Percentiles rank a stretch among this genome's conserved stretches.
Conservation (phyloP, 2,888 invertebrate genomes). For the Acleris holmiana region DNA sequence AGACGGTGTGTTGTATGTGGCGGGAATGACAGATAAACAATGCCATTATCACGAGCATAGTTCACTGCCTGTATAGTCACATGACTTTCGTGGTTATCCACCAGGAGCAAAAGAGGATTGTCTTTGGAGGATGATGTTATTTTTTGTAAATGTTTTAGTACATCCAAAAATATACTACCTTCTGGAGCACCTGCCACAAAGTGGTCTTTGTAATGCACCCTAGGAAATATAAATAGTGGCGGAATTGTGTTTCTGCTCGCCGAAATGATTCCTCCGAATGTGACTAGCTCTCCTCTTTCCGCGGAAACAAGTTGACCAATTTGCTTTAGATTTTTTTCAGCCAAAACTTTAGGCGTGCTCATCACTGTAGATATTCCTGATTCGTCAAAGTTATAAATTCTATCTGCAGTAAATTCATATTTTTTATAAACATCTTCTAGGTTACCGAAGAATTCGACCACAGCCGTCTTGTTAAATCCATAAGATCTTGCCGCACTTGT, state of each 20-base stretch:
- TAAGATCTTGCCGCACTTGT: background rate
- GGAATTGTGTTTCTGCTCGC: conserved; percentile 50
- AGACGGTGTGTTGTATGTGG: conserved; percentile 54
- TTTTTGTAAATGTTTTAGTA: conserved; percentile 26
- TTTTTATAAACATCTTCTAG: background rate
- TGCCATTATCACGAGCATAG: conserved; percentile 40
- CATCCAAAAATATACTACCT: conserved; percentile 39
- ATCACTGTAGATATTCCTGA: background rate
- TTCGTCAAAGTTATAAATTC: conserved; percentile 10
- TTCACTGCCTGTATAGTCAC: conserved; percentile 35
- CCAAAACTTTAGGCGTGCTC: conserved; percentile 1
- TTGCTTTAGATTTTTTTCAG: conserved; percentile 41
- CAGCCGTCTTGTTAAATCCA: background rate
- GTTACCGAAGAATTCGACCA: background rate
- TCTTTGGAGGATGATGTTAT: conserved; percentile 37
- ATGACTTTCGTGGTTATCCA: conserved; percentile 40
- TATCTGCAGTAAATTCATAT: background rate
- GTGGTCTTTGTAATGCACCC: conserved; percentile 42
- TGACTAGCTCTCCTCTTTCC: conserved; percentile 56
- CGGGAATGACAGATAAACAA: conserved; percentile 42
- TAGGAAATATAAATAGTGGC: conserved; percentile 50
- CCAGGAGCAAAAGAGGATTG: conserved; percentile 39
- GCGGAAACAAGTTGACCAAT: conserved; percentile 53
- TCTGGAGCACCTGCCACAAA: conserved; percentile 39
- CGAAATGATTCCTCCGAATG: conserved; percentile 54